These are phyloP conservation scores for Homarus americanus DNA, from an alignment of 1,140 invertebrate species.

Conservation along the genomic window DNA sequence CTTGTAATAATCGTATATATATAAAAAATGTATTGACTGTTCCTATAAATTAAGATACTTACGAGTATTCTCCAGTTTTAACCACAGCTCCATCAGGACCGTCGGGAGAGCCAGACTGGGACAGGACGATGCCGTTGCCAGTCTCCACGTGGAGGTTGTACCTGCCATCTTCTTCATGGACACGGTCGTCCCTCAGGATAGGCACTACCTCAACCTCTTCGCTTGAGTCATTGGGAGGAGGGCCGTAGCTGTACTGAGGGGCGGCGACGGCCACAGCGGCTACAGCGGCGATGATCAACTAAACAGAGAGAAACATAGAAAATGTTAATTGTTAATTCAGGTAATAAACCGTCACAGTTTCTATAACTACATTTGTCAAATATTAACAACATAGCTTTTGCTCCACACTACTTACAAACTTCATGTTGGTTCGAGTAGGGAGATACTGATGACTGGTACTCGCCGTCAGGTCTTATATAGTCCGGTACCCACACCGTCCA, in stretches of 20 bases:
- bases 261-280: conserved; percentile 59
- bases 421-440: conserved; percentile 11
- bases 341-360: no score
- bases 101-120: conserved; percentile 54
- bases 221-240: not conserved
- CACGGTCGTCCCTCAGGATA: conserved; percentile 36
- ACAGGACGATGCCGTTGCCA: conserved; percentile 58
- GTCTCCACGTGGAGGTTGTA: conserved; percentile 67
- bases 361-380: no score
- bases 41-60: no score
- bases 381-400: no score
- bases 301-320: not conserved
- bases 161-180: conserved; percentile 57
- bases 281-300: conserved; percentile 53
- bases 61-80: no score
- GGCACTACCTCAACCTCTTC: conserved; percentile 1
- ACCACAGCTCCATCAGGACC: no score
- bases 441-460: conserved; percentile 8
- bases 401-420: conserved; percentile 16
- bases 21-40: no score
- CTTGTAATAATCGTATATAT: no score
- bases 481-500: not conserved
- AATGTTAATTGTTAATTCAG: not conserved
- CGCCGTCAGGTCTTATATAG: conserved; percentile 23
- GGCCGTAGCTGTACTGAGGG: conserved; percentile 47